These are phyloP conservation scores for Poeciliopsis turrubarensis DNA, from an alignment of 2,113 vertebrate species.

Conservation along the genomic window DNA sequence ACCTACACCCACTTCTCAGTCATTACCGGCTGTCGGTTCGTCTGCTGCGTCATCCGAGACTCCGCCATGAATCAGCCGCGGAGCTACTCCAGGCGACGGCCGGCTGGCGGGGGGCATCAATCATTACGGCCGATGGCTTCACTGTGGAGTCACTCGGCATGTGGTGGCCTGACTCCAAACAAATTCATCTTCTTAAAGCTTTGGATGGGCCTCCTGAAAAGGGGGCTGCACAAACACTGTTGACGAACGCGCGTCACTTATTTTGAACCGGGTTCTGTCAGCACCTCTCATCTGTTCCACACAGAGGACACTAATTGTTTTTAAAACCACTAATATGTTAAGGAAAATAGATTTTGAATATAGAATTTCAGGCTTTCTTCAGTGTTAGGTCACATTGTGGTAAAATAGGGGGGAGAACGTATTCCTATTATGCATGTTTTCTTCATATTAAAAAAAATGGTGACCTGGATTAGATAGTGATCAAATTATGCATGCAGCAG, in stretches of 20 bases:
- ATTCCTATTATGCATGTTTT: too few relatives aligned
- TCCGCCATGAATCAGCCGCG: constrained; percentile 41
- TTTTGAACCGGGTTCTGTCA: background rate
- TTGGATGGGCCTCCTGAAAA: constrained; percentile 16
- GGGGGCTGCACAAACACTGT: constrained; percentile 26
- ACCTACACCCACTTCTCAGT: constrained; percentile 11
- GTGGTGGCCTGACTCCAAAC: constrained; percentile 15
- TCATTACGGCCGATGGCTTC: constrained; percentile 44
- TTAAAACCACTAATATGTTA: background rate
- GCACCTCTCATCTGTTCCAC: background rate
- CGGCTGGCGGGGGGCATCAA: constrained; percentile 24
- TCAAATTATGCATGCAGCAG: too few relatives aligned
- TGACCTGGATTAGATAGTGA: too few relatives aligned
- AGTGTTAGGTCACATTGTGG: background rate
- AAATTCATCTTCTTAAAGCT: constrained; percentile 37
- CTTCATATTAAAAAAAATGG: too few relatives aligned
- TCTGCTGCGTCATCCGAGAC: constrained; percentile 13
- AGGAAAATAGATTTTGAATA: background rate
- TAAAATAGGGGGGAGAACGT: too few relatives aligned
- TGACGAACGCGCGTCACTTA: constrained; percentile 13
- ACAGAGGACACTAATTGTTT: background rate
- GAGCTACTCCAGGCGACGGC: constrained; percentile 29
- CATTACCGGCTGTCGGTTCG: constrained; percentile 15
- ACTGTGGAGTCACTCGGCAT: constrained; percentile 32
- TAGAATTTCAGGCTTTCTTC: background rate